Percentiles rank a stretch among this genome's conserved stretches.
phyloP scores from a whole-genome alignment of 2,113 vertebrate species.

The Python bivittatus region DNA sequence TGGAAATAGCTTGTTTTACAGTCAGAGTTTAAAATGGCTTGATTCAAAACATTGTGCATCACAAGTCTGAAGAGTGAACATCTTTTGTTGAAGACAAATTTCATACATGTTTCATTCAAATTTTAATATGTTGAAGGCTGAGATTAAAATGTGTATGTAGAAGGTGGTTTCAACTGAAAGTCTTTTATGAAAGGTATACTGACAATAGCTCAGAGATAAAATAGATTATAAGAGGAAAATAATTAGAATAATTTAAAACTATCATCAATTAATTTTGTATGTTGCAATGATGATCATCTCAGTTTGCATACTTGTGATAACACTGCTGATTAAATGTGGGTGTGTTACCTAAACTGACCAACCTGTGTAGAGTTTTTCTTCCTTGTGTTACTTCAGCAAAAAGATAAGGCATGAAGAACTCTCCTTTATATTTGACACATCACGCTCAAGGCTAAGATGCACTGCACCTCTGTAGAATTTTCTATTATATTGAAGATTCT shows the following conservation, averaged over 20 bases:
- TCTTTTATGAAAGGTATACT: background rate
- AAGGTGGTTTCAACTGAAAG: background rate
- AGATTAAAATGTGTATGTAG: background rate
- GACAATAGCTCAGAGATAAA: background rate
- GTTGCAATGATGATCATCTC: background rate
- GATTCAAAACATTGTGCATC: background rate
- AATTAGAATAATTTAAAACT: background rate
- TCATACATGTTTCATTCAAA: background rate
- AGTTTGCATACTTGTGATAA: constrained; percentile 7
- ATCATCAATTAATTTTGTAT: background rate
- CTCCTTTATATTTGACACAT: background rate
- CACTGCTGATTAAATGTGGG: constrained; percentile 9
- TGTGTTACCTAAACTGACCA: background rate
- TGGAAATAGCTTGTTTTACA: background rate
- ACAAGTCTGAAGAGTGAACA: background rate
- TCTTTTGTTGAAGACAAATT: background rate
- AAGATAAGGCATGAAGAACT: background rate
- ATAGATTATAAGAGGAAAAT: background rate
- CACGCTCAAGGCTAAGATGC: background rate
- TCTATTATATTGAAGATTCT: background rate
- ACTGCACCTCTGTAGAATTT: background rate
- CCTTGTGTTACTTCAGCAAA: background rate
- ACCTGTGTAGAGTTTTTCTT: constrained; percentile 15
- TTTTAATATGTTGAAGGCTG: background rate
- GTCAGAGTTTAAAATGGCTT: background rate